These are phyloP conservation scores for Hydrozoanthus gracilis DNA, from an alignment of 92 coral and sea anemone genomes.

Conservation along the genomic window DNA sequence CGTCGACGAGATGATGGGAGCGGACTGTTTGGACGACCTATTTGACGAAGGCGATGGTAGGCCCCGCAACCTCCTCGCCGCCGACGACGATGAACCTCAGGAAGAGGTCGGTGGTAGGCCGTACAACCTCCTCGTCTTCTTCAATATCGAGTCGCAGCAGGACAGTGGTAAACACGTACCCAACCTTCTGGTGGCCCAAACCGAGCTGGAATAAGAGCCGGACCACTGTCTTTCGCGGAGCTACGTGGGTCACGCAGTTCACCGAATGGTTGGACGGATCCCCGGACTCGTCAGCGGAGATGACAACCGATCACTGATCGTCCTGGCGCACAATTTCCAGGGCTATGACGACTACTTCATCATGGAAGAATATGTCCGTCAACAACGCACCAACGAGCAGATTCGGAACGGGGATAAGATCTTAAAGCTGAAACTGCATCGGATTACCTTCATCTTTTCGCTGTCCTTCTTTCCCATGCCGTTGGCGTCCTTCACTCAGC, in stretches of 20 bases:
- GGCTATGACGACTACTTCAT: neutral
- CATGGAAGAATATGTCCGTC: no score
- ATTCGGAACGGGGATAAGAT: neutral
- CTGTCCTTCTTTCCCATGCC: neutral
- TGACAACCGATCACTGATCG: neutral
- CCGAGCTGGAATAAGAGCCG: no score
- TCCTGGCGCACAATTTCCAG: neutral
- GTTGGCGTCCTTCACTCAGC: neutral
- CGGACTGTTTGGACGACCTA: no score
- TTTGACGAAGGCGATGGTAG: neutral
- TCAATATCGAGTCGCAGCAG: neutral
- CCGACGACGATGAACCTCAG: neutral
- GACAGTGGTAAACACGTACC: neutral
- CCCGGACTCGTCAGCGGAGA: neutral
- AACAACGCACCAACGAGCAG: neutral
- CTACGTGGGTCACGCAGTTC: neutral
- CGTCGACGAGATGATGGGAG: neutral
- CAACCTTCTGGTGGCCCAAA: neutral
- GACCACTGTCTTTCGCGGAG: neutral
- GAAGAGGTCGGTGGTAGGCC: neutral
- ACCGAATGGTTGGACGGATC: neutral
- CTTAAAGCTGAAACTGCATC: neutral
- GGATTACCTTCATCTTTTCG: neutral
- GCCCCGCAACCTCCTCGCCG: neutral
- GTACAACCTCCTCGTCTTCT: neutral